Evolutionary conservation across 2,888 invertebrate genomes (phyloP).

Genomic region (Syritta pipiens): DNA sequence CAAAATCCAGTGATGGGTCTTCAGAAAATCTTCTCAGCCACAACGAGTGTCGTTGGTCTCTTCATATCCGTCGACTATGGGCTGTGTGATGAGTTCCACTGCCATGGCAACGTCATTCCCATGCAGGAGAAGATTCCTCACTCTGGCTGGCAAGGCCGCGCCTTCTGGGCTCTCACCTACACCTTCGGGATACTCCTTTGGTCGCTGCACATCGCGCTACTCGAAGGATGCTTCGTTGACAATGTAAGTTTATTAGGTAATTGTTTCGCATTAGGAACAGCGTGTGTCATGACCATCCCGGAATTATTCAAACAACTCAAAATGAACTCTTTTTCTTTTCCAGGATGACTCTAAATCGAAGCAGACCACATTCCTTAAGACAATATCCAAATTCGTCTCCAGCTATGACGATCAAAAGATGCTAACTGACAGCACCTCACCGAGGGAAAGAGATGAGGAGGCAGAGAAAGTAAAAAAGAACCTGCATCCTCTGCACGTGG

Average conservation of each 20-base stretch:
- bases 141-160: slow-evolving; percentile 80
- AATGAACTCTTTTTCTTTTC: not conserved
- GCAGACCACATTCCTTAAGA: slow-evolving; percentile 56
- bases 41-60: slow-evolving; percentile 82
- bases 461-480: slow-evolving; percentile 17
- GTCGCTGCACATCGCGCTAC: slow-evolving; percentile 78
- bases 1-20: slow-evolving; percentile 81
- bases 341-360: slow-evolving; percentile 42
- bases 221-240: slow-evolving; percentile 72
- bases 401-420: slow-evolving; percentile 51
- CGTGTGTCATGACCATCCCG: too few species aligned
- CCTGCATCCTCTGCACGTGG: slow-evolving; percentile 75
- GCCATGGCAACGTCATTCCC: slow-evolving; percentile 80
- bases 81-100: slow-evolving; percentile 82
- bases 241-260: slow-evolving; percentile 32
- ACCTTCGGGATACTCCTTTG: slow-evolving; percentile 81
- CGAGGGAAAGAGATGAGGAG: slow-evolving; percentile 4
- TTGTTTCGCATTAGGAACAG: too few species aligned
- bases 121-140: slow-evolving; percentile 72
- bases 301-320: not conserved
- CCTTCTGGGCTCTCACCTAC: slow-evolving; percentile 82
- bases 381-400: slow-evolving; percentile 65
- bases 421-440: slow-evolving; percentile 20
- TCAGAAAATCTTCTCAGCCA: slow-evolving; percentile 82
- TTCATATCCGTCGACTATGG: slow-evolving; percentile 83